Evolutionary conservation across 1,140 invertebrate genomes (phyloP), one percentile per base, ranked within the genome.

Genomic region (Drosophila suzukii): DNA sequence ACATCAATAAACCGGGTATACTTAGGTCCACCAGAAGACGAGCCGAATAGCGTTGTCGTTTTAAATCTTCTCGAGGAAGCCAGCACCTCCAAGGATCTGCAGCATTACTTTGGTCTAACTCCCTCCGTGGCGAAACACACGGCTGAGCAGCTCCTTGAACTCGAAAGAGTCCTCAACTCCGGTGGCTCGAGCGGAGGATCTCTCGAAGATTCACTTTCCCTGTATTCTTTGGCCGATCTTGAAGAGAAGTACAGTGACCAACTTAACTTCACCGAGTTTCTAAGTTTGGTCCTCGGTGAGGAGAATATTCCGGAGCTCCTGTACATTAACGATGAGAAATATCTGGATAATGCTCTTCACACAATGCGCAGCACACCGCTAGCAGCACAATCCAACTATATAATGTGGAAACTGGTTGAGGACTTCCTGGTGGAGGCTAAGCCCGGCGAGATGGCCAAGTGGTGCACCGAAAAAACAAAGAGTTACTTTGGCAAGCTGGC

Each of bases 371-470:
- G 36, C 4, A 89, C 81, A 6, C 51, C 78, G 0, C 8, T 24
- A 0, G 13, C 61, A 0, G 58, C 49, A 0, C 43, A 79, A 10
- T 81, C 41, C 6, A 91, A 86, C 36, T 91, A 78, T 36, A 55
- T 91, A 2, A n/a, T 89, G 8, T 88, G 75, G 80, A 41, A 76
- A 11, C 36, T 91, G 27, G 12, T 91, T n/a, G 27, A 90, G 15
- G 68, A 76, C 10, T 91, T 61, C 7, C 20, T 84, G 7, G 24
- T 74, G 12, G 65, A 80, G 6, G 11, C 20, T 2, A 4, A 30
- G 0, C 15, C 53, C 13, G 32, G 7, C 0, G 30, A 73, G 0
- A 32, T 75, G n/a, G 4, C 41, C 27, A 77, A 56, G 3, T 86
- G 74, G 72, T 91, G 90, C 49, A 74, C 68, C 0, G 65, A 4